Conservation (phyloP, 2,888 invertebrate genomes). For the Spialia ferax region DNA sequence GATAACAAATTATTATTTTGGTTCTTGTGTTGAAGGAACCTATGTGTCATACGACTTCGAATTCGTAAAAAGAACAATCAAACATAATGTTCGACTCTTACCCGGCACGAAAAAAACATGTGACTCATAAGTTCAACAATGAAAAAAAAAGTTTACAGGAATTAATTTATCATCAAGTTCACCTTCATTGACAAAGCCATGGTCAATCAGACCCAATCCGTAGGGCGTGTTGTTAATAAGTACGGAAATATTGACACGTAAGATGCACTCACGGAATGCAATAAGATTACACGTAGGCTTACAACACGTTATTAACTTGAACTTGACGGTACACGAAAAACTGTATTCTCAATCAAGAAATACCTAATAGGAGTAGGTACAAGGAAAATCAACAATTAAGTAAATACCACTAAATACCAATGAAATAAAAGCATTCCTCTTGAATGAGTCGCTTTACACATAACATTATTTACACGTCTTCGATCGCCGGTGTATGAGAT, state of each 20-base stretch:
- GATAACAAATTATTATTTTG: no score
- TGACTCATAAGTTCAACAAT: conserved; percentile 29
- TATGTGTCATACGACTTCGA: conserved; percentile 14
- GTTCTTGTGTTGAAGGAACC: no score
- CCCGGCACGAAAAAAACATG: conserved; percentile 25
- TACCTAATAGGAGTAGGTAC: no score
- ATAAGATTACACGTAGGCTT: conserved; percentile 31
- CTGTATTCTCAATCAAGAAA: not conserved
- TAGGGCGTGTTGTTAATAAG: conserved; percentile 36
- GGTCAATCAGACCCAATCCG: not conserved
- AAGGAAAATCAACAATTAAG: no score
- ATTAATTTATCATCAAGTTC: conserved; percentile 42
- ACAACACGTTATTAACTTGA: conserved; percentile 28
- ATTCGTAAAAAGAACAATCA: conserved; percentile 17
- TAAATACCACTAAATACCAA: not conserved
- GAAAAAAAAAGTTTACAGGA: conserved; percentile 6
- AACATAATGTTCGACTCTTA: conserved; percentile 8
- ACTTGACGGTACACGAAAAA: conserved; percentile 13
- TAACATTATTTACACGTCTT: conserved; percentile 36
- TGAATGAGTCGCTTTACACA: conserved; percentile 13
- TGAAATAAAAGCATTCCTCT: conserved; percentile 19
- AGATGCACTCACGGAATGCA: conserved; percentile 31
- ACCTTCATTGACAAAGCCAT: conserved; percentile 27
- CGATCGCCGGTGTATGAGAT: conserved; percentile 16
- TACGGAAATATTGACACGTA: conserved; percentile 37